phyloP scores from a whole-genome alignment of 2,113 vertebrate genomes.

The Notothenia rossii region DNA sequence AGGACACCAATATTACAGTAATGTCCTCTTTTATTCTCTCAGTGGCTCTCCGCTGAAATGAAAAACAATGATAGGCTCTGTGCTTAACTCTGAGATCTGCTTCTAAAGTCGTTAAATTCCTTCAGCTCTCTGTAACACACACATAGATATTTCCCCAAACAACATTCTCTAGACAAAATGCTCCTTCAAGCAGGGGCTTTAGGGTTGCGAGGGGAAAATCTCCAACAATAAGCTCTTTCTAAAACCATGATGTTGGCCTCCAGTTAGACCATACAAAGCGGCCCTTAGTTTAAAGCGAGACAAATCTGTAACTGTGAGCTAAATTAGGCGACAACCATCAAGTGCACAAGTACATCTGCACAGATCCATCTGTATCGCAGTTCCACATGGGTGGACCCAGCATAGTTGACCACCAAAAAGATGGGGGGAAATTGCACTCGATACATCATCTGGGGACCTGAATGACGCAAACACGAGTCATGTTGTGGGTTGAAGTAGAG shows the following conservation, averaged over 20 bases:
- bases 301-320: slow-evolving; percentile 36
- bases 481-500: slow-evolving; percentile 18
- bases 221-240: slow-evolving; percentile 77
- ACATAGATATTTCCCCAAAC: slow-evolving; percentile 47
- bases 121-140: slow-evolving; percentile 43
- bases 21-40: slow-evolving; percentile 20
- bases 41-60: slow-evolving; percentile 35
- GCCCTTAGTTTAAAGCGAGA: slow-evolving; percentile 48
- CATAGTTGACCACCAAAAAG: neutral
- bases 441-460: slow-evolving; percentile 1
- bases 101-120: slow-evolving; percentile 34
- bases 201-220: slow-evolving; percentile 50
- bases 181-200: slow-evolving; percentile 54
- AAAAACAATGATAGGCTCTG: slow-evolving; percentile 72
- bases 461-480: neutral
- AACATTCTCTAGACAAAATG: slow-evolving; percentile 61
- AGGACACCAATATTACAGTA: slow-evolving; percentile 18
- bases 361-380: neutral
- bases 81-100: slow-evolving; percentile 58
- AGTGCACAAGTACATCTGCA: neutral
- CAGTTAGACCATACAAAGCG: slow-evolving; percentile 39
- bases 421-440: neutral
- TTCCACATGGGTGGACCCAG: neutral
- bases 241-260: slow-evolving; percentile 39
- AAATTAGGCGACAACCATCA: slow-evolving; percentile 31